Percentiles rank a stretch among this genome's conserved stretches.
phyloP scores from a whole-genome alignment of 2,888 invertebrate species.

The Orchestes rusci region DNA sequence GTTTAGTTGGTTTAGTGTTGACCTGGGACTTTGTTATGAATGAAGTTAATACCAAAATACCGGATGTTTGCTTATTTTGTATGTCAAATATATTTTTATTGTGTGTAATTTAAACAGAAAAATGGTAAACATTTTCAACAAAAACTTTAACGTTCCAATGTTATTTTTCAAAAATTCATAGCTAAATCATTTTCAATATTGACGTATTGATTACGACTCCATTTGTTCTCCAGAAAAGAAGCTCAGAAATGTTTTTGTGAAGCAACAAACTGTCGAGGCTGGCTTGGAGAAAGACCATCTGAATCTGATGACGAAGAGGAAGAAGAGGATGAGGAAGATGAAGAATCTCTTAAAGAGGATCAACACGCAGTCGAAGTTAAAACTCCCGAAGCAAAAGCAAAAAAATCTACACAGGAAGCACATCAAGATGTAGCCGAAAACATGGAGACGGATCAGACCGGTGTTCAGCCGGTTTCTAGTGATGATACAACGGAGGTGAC shows the following conservation, averaged over 20 bases:
- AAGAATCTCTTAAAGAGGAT: slow-evolving; percentile 27
- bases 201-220: neutral
- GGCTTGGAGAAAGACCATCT: slow-evolving; percentile 87
- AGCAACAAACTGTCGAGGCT: slow-evolving; percentile 82
- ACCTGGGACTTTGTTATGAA: too few relatives aligned
- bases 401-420: slow-evolving; percentile 8
- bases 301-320: slow-evolving; percentile 57
- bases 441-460: neutral
- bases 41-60: too few relatives aligned
- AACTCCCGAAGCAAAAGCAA: neutral
- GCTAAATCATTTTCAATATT: neutral
- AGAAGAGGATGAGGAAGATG: slow-evolving; percentile 45
- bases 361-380: neutral
- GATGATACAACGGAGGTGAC: neutral
- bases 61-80: too few relatives aligned
- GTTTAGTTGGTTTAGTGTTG: too few relatives aligned
- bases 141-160: neutral
- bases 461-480: neutral
- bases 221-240: slow-evolving; percentile 63
- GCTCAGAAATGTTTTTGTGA: slow-evolving; percentile 96
- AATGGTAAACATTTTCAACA: too few relatives aligned
- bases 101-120: too few relatives aligned
- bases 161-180: neutral
- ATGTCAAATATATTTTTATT: too few relatives aligned
- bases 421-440: slow-evolving; percentile 15